phyloP scores from a whole-genome alignment of 2,888 invertebrate species.

The Apodemia hepburni region DNA sequence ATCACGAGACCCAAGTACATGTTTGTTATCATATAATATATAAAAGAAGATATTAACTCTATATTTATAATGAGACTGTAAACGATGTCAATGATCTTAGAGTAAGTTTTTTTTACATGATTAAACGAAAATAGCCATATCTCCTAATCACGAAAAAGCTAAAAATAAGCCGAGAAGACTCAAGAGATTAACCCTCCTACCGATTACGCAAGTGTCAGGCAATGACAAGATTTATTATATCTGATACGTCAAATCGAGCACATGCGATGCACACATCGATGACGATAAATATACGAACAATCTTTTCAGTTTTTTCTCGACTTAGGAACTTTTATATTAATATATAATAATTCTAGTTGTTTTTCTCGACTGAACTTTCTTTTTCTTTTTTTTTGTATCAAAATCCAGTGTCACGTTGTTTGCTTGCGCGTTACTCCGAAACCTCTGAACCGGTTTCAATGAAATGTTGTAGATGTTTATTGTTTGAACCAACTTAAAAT shows the following conservation, averaged over 20 bases:
- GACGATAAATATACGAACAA: neutral
- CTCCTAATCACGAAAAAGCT: neutral
- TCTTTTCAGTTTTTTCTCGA: neutral
- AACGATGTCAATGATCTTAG: too few species aligned
- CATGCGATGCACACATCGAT: constrained; percentile 2
- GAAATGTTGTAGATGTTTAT: too few species aligned
- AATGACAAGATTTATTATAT: neutral
- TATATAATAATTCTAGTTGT: too few species aligned
- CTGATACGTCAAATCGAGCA: constrained; percentile 3
- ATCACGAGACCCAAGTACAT: too few species aligned
- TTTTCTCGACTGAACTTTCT: neutral
- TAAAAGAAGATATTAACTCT: too few species aligned
- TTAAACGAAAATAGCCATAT: neutral
- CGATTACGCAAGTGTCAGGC: neutral
- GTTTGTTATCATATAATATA: too few species aligned
- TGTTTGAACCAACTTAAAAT: too few species aligned
- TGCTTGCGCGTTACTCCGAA: too few species aligned
- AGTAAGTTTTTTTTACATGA: neutral
- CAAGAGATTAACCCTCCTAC: neutral
- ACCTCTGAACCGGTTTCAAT: too few species aligned
- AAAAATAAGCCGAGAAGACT: neutral
- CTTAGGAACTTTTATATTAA: neutral
- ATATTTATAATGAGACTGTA: too few species aligned
- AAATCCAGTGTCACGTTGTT: too few species aligned
- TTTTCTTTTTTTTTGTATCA: too few species aligned